Evolutionary conservation across 2,888 invertebrate species (phyloP), one percentile per base, ranked within the genome.

Genomic region (Antheraea yamamai): DNA sequence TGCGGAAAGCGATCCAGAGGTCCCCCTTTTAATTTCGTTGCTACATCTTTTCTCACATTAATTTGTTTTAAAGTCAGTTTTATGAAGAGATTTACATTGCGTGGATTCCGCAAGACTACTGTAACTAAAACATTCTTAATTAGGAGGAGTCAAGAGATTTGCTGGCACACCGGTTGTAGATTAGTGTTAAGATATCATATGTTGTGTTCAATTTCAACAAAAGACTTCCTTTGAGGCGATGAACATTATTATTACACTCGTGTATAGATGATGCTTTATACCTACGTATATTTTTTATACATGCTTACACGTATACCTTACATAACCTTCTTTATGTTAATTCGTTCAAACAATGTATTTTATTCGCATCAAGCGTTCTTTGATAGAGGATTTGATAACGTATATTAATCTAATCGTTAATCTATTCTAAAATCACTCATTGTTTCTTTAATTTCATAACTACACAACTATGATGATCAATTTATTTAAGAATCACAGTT

Each of bases 1-100:
- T 87, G 84, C 85, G 87, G 87, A 86, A 89, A 88, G 86, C 87
- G 89, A 86, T 90, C 87, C 87, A 91, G 84, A 87, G 82, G 84
- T 88, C 55, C 77, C 83, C 88, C 85, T 81, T 90, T 91, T 91
- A 88, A 90, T 89, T 90, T 87, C 84, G 81, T 81, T 78, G 81
- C 75, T 78, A 81, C 80, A 81, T 82, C 82, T 85, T 85, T 83
- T 84, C 80, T 81, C 82, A 83, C 82, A 83, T 89, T 87, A 85
- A 85, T 85, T 91, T 89, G 89, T 85, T 86, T 86, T 87, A 84
- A 83, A 82, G 81, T 82, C 77, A 79, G 81, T 81, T 85, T 83
- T 78, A 55, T 73, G 26, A 47, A 66, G 16, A 64, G 12, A 64
- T 26, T 64, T 26, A 61, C 61, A 14, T 23, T 66, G 26, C 16